Conservation (phyloP, 2,113 vertebrate genomes). For the Stictonetta naevosa region DNA sequence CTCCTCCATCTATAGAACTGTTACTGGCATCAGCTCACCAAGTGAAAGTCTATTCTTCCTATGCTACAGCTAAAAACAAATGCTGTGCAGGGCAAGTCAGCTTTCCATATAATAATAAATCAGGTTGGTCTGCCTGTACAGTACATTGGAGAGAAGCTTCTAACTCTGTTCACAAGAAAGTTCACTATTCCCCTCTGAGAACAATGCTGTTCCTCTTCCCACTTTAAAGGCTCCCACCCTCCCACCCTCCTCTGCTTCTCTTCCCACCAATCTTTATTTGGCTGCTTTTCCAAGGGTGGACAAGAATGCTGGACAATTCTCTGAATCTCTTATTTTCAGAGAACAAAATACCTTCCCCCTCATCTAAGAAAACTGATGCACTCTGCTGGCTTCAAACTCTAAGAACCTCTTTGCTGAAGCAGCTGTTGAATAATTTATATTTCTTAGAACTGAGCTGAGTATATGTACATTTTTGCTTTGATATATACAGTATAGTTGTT, state of each 20-base stretch:
- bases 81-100: neutral
- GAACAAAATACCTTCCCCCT: neutral
- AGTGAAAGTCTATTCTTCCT: neutral
- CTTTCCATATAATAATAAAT: neutral
- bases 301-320: neutral
- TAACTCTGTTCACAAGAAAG: neutral
- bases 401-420: neutral
- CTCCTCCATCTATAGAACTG: neutral
- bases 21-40: neutral
- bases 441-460: slow-evolving; percentile 36
- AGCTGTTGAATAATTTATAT: slow-evolving; percentile 58
- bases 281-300: slow-evolving; percentile 24
- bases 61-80: neutral
- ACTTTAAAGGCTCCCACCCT: neutral
- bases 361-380: neutral
- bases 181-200: neutral
- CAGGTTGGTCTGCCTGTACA: neutral
- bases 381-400: neutral
- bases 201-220: neutral
- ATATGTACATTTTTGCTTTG: slow-evolving; percentile 15
- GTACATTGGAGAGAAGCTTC: neutral
- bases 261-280: slow-evolving; percentile 9
- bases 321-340: neutral
- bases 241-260: neutral
- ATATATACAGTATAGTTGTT: neutral